These are phyloP conservation scores for Phortica okadai DNA, from an alignment of 2,888 invertebrate genomes.

Conservation along the genomic window DNA sequence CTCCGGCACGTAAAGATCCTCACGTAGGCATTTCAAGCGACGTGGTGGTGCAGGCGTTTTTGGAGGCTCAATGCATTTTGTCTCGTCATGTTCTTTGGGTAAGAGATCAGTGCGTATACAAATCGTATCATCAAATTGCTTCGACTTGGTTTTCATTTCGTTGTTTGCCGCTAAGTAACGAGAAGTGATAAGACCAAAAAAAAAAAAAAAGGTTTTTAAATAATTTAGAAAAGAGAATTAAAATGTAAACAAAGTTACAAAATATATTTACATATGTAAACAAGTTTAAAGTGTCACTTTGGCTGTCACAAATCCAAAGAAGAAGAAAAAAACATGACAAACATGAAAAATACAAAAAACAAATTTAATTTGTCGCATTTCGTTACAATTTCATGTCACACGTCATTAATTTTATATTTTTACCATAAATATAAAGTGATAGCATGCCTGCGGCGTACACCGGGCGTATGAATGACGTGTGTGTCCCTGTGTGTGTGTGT, in stretches of 20 bases:
- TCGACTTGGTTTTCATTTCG: too few species aligned
- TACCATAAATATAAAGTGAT: slow-evolving; percentile 61
- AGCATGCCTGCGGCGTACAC: slow-evolving; percentile 23
- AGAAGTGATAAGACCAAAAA: too few species aligned
- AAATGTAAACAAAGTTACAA: too few species aligned
- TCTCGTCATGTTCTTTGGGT: not conserved
- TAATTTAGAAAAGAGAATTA: too few species aligned
- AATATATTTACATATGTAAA: too few species aligned
- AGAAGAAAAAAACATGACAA: not conserved
- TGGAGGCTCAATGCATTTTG: not conserved
- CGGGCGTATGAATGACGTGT: slow-evolving; percentile 18
- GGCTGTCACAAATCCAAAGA: not conserved
- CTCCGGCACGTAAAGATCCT: not conserved
- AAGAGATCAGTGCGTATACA: not conserved
- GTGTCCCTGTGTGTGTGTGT: slow-evolving; percentile 18
- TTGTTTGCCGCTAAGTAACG: too few species aligned
- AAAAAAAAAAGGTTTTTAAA: too few species aligned
- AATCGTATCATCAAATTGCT: too few species aligned
- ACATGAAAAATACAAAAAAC: not conserved
- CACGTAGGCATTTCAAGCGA: not conserved
- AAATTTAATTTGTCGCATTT: slow-evolving; percentile 57
- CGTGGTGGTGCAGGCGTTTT: not conserved
- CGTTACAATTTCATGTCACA: slow-evolving; percentile 62
- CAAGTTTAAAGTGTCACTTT: not conserved
- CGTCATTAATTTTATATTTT: slow-evolving; percentile 68